Conservation (phyloP, 2,888 invertebrate genomes). For the Zootermopsis nevadensis region DNA sequence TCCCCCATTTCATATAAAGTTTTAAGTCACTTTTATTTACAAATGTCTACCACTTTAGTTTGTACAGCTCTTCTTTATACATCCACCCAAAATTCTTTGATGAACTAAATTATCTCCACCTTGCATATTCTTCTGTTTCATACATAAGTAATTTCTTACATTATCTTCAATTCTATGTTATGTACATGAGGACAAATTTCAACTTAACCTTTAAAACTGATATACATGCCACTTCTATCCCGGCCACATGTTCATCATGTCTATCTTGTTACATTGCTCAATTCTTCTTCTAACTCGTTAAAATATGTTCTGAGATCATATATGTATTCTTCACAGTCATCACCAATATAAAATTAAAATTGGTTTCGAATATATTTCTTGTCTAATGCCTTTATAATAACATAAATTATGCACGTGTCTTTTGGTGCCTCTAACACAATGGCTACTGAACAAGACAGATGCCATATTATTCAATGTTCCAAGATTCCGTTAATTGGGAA, state of each 20-base stretch:
- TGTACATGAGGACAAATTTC: background rate
- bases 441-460: too few species aligned
- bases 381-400: too few species aligned
- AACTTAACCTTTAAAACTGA: background rate
- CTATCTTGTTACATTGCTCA: background rate
- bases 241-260: background rate
- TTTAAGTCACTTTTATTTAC: constrained; percentile 23
- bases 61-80: constrained; percentile 27
- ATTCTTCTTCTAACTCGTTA: background rate
- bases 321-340: background rate
- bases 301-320: background rate
- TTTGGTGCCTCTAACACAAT: too few species aligned
- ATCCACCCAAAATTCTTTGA: constrained; percentile 12
- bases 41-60: constrained; percentile 13
- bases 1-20: background rate
- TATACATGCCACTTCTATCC: constrained; percentile 3
- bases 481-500: too few species aligned
- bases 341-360: too few species aligned
- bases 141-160: too few species aligned
- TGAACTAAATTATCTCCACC: constrained; percentile 12
- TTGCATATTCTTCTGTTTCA: constrained; percentile 13
- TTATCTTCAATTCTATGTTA: background rate
- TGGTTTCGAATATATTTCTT: too few species aligned
- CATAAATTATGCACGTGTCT: too few species aligned
- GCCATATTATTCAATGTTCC: too few species aligned